phyloP scores from a whole-genome alignment of 2,797 vertebrate species.

The Spondyliosoma cantharus region DNA sequence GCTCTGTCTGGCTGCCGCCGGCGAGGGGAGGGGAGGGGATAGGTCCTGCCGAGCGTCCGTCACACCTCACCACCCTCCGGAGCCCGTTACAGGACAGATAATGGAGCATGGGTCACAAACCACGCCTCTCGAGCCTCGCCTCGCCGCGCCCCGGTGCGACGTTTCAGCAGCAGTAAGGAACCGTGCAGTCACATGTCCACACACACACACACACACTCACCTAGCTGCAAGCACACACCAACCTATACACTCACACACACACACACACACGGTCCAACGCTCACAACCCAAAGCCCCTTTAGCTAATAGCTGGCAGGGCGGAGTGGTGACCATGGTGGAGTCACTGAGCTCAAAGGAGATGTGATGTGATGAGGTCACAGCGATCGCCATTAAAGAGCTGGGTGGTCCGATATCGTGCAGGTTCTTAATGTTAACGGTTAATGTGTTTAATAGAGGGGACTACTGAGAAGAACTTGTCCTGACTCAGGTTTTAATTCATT shows the following conservation, averaged over 20 bases:
- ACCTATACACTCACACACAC: slow-evolving; percentile 16
- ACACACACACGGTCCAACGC: slow-evolving; percentile 6
- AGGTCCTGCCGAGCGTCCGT: slow-evolving; percentile 48
- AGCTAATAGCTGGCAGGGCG: slow-evolving; percentile 39
- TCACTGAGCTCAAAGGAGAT: slow-evolving; percentile 17
- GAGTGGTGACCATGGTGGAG: slow-evolving; percentile 31
- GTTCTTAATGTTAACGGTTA: too few species aligned
- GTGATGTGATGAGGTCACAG: slow-evolving; percentile 39
- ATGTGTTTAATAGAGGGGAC: not conserved
- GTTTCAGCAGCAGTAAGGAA: slow-evolving; percentile 21
- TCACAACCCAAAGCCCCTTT: slow-evolving; percentile 12
- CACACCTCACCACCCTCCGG: slow-evolving; percentile 52
- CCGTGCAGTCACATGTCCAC: not conserved
- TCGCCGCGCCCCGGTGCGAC: slow-evolving; percentile 24
- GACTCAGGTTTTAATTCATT: not conserved
- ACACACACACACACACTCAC: slow-evolving; percentile 2
- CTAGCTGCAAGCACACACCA: not conserved
- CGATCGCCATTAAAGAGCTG: slow-evolving; percentile 14
- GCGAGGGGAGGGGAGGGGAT: slow-evolving; percentile 1
- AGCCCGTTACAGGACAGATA: slow-evolving; percentile 57
- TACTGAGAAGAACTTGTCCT: not conserved
- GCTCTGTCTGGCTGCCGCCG: slow-evolving; percentile 34
- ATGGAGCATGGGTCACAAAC: slow-evolving; percentile 67
- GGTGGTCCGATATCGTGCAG: not conserved
- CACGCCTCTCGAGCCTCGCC: slow-evolving; percentile 49